Evolutionary conservation across 2,113 vertebrate genomes (phyloP), one percentile per base, ranked within the genome.

Genomic region (Neofelis nebulosa): DNA sequence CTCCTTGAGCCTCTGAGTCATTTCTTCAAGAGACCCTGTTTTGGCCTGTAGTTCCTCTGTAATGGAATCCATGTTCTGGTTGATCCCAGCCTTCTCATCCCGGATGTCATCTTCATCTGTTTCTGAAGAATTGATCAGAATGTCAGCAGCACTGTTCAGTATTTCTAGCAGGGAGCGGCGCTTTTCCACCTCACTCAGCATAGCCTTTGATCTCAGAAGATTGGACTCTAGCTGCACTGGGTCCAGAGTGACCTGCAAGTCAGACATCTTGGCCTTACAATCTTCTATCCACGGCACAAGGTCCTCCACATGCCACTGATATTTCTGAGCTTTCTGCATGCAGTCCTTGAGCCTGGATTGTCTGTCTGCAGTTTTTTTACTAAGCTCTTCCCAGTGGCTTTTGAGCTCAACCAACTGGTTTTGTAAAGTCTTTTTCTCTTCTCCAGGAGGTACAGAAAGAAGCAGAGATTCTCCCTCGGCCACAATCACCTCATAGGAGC

Each of bases 401-500:
- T 99, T 99, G 95, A 99, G 97, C 94, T 98, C 94, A 45, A 98
- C 94, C 91, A 99, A 98, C 36, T 99, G 99, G 95, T 98, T 98
- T 97, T 99, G 99, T 95, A 99, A 98, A 23, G 98, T 98, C 12
- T 98, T 98, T 66, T 99, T 99, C 85, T 99, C 99, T 92, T 99
- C 99, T 18, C 99, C 99, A 0, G 99, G 98, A 7, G 99, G 99
- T 4, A 99, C 99, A 0, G 99, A 99, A 38, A 99, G 99, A 45
- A 99, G 98, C 89, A 99, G 97, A 80, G 99, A 99, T 11, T 98
- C 99, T 9, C 99, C 99, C 98, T 99, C 99, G 0, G 99, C 99
- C 94, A 99, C 99, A 33, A 99, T 99, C 97, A 99, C 99, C 98
- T 99, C 99, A 3, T 99, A 99, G 94, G 99, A 99, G 27, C 99